Evolutionary conservation across 2,888 invertebrate species (phyloP).

Genomic region (Rhagonycha lutea): DNA sequence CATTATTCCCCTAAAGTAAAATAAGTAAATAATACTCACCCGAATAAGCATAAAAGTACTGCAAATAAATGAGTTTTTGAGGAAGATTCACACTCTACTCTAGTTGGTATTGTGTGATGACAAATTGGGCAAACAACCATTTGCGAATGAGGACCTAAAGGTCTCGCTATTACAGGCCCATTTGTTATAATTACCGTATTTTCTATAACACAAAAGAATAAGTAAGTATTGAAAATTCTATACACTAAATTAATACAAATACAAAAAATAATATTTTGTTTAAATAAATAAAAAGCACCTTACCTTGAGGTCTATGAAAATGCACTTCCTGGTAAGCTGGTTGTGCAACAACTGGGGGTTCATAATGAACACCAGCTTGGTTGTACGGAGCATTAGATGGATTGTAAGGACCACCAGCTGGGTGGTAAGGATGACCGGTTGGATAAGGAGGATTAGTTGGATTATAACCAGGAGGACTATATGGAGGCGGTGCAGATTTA

Average conservation of each 20-base stretch:
- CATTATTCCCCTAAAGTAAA: not conserved
- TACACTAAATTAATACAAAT: not conserved
- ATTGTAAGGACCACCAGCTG: not conserved
- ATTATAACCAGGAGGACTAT: not conserved
- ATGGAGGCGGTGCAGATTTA: not conserved
- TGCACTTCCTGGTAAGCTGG: not conserved
- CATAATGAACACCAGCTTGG: not conserved
- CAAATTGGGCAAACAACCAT: conserved; percentile 56
- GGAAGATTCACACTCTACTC: conserved; percentile 51
- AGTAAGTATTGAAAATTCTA: not conserved
- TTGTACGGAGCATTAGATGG: not conserved
- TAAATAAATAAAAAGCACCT: not conserved
- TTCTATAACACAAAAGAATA: not conserved
- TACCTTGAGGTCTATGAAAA: conserved; percentile 1
- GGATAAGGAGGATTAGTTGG: not conserved
- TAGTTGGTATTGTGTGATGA: conserved; percentile 51
- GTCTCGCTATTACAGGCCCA: not conserved
- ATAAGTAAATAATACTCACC: conserved; percentile 46
- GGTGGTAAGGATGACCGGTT: not conserved
- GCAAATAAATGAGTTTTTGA: conserved; percentile 59
- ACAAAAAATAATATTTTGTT: not conserved
- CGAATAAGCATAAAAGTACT: conserved; percentile 53
- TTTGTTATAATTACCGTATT: conserved; percentile 12
- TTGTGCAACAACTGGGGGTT: not conserved
- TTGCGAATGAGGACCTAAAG: conserved; percentile 51